Conservation (phyloP, 2,113 vertebrate species). For the Columba janthina region DNA sequence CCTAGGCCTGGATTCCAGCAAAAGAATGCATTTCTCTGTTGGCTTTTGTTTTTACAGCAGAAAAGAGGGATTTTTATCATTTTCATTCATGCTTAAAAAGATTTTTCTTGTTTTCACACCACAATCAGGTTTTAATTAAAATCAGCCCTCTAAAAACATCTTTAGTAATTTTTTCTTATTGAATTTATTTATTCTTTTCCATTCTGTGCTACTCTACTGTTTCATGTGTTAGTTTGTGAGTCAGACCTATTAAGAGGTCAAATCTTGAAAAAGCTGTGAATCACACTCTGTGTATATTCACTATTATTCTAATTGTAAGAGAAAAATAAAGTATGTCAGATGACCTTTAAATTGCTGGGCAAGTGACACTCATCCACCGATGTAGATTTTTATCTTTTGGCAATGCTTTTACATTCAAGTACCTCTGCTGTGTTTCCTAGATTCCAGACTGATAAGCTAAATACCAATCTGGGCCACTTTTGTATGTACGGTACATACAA, state of each 20-base stretch:
- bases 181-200: background rate
- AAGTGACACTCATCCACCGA: background rate
- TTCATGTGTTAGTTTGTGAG: background rate
- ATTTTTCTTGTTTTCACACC: background rate
- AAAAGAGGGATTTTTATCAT: conserved; percentile 22
- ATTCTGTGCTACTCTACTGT: background rate
- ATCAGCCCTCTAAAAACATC: background rate
- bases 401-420: conserved; percentile 62
- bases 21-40: conserved; percentile 40
- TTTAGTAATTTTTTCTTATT: background rate
- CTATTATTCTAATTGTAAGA: conserved; percentile 18
- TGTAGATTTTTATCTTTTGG: conserved; percentile 63
- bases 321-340: conserved; percentile 11
- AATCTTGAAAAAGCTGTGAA: background rate
- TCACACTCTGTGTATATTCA: background rate
- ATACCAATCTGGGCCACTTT: conserved; percentile 35
- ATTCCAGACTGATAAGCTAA: conserved; percentile 62
- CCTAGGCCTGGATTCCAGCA: conserved; percentile 5
- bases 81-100: background rate
- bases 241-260: background rate
- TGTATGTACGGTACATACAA: background rate
- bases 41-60: conserved; percentile 21
- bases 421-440: conserved; percentile 45
- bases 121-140: conserved; percentile 32
- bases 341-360: conserved; percentile 64